A percentile compares a stretch with the other conserved stretches of the same genome.
These are phyloP conservation scores for Archocentrus centrarchus DNA, from an alignment of 2,113 vertebrate genomes.

Conservation along the genomic window DNA sequence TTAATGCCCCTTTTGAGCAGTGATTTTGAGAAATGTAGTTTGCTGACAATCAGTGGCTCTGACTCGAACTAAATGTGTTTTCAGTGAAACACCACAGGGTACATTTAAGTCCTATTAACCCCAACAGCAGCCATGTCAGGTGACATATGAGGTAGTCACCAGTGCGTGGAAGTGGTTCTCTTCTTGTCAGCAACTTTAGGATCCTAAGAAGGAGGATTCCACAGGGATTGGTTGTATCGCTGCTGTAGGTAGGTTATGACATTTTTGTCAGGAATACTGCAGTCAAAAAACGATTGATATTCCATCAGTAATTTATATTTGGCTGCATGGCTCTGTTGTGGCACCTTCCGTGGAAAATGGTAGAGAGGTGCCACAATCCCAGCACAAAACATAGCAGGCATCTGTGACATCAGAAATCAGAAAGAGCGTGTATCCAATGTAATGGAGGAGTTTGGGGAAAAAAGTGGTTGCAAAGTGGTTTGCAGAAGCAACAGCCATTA, in stretches of 20 bases:
- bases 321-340: neutral
- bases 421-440: no score
- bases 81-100: neutral
- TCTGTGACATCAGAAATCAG: no score
- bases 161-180: conserved; percentile 21
- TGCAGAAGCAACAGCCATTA: neutral
- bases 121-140: neutral
- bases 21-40: neutral
- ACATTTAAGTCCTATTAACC: conserved; percentile 33
- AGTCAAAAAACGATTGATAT: neutral
- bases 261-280: neutral
- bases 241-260: neutral
- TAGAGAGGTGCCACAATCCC: no score
- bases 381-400: no score
- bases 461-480: neutral
- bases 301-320: neutral
- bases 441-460: neutral
- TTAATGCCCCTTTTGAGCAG: neutral
- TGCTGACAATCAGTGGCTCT: neutral
- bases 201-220: conserved; percentile 26
- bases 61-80: conserved; percentile 13
- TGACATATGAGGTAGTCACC: conserved; percentile 10
- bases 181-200: conserved; percentile 18
- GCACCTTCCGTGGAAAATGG: neutral
- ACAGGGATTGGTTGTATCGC: neutral